Percentiles rank a stretch among this genome's conserved stretches.
Evolutionary conservation across 1,140 invertebrate genomes (phyloP).

Genomic region (Dufourea novaeangliae): DNA sequence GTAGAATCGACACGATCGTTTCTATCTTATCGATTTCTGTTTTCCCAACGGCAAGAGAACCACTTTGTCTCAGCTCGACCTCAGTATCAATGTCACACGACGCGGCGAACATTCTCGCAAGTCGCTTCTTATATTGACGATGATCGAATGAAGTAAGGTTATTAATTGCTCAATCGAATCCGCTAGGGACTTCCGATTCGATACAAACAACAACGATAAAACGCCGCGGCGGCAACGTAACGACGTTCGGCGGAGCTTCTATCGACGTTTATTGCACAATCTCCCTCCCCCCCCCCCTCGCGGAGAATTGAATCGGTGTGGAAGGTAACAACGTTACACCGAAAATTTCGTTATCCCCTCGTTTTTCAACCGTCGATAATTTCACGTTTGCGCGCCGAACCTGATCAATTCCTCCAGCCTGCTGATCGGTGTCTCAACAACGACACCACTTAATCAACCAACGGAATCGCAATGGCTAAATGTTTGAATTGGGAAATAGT

Average conservation of each 20-base stretch:
- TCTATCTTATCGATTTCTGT: constrained; percentile 25
- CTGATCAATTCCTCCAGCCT: not conserved
- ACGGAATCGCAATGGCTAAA: not conserved
- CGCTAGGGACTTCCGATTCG: constrained; percentile 1
- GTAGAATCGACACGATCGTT: constrained; percentile 1
- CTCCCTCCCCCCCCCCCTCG: no score
- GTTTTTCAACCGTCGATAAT: constrained; percentile 27
- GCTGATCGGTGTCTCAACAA: not conserved
- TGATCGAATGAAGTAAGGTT: not conserved
- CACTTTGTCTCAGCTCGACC: not conserved
- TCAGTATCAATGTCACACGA: constrained; percentile 1
- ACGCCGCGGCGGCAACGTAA: not conserved
- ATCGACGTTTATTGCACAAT: not conserved
- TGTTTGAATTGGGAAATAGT: not conserved
- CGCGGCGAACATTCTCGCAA: not conserved
- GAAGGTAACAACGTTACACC: constrained; percentile 9
- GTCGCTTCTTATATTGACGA: not conserved
- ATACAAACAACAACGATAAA: constrained; percentile 17
- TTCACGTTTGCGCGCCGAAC: constrained; percentile 29
- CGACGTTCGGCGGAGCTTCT: not conserved
- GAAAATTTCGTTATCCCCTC: constrained; percentile 27
- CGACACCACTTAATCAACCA: not conserved
- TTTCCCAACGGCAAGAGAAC: not conserved
- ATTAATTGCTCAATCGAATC: constrained; percentile 23
- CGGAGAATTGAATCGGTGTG: not conserved